Conservation (phyloP, 2,797 vertebrate genomes). For the Cossypha niveicapilla region DNA sequence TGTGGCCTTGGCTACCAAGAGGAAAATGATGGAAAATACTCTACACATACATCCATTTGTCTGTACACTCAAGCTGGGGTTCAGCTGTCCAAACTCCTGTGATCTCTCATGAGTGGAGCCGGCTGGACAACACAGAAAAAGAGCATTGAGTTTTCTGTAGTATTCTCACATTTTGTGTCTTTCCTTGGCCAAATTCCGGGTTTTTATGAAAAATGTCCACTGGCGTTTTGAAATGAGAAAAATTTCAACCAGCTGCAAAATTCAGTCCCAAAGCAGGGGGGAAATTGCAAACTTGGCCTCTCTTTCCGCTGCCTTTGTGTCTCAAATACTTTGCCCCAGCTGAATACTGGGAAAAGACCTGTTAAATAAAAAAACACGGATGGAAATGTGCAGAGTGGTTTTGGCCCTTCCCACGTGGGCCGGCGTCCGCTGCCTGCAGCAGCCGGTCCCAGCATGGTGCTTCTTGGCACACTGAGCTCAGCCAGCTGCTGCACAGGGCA, state of each 20-base stretch:
- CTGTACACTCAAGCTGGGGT: background rate
- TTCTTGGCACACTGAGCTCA: rapidly evolving
- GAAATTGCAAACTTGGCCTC: background rate
- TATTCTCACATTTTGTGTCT: conserved; percentile 3
- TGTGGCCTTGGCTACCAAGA: background rate
- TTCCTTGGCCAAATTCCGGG: background rate
- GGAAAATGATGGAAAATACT: background rate
- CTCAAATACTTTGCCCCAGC: background rate
- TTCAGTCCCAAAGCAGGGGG: background rate
- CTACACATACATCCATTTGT: background rate
- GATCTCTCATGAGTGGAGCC: background rate
- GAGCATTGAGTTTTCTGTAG: background rate
- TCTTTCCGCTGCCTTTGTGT: background rate
- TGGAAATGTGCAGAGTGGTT: rapidly evolving
- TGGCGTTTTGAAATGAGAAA: background rate
- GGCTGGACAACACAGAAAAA: background rate
- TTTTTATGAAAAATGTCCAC: conserved; percentile 26
- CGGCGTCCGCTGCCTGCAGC: rapidly evolving
- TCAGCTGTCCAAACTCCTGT: background rate
- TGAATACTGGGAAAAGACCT: background rate
- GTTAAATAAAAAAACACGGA: background rate
- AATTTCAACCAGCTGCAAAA: conserved; percentile 51
- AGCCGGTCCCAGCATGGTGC: rapidly evolving
- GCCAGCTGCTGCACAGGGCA: rapidly evolving
- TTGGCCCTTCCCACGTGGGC: background rate